Evolutionary conservation across 2,113 vertebrate species (phyloP).

Genomic region (Nothoprocta perdicaria): DNA sequence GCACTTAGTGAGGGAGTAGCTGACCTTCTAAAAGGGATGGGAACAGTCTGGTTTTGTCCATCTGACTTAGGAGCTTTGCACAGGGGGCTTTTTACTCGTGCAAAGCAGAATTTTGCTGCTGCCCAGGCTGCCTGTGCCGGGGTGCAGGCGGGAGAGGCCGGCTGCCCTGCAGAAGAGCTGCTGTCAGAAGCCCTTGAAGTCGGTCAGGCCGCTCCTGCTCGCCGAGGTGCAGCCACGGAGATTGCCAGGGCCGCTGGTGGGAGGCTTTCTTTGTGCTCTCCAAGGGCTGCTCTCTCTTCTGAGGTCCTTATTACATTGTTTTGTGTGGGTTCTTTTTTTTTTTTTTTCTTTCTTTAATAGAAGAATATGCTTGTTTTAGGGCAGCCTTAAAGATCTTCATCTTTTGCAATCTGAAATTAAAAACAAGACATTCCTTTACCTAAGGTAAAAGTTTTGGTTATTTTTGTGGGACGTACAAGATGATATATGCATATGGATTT

Average conservation of each 20-base stretch:
- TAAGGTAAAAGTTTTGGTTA: not conserved
- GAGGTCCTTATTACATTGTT: not conserved
- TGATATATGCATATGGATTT: not conserved
- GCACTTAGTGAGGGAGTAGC: not conserved
- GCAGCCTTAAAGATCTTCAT: conserved; percentile 11
- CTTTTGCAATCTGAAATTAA: not conserved
- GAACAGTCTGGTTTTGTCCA: not conserved
- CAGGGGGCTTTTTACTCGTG: not conserved
- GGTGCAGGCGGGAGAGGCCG: not conserved
- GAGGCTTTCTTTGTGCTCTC: conserved; percentile 61
- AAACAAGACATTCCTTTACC: not conserved
- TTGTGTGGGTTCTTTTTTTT: not conserved
- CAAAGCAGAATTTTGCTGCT: not conserved
- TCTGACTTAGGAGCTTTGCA: not conserved
- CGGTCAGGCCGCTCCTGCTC: conserved; percentile 55
- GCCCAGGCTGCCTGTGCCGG: conserved; percentile 12
- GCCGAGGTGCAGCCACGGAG: conserved; percentile 52
- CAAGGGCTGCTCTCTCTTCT: conserved; percentile 41
- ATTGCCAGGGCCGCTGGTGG: conserved; percentile 52
- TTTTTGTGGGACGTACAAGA: not conserved
- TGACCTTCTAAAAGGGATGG: not conserved
- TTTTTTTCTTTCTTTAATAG: not conserved
- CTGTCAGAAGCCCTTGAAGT: conserved; percentile 69
- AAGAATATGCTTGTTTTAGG: conserved; percentile 40
- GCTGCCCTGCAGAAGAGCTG: conserved; percentile 12